Conservation (phyloP, 2,113 vertebrate species). For the Phrynocephalus versicolor region DNA sequence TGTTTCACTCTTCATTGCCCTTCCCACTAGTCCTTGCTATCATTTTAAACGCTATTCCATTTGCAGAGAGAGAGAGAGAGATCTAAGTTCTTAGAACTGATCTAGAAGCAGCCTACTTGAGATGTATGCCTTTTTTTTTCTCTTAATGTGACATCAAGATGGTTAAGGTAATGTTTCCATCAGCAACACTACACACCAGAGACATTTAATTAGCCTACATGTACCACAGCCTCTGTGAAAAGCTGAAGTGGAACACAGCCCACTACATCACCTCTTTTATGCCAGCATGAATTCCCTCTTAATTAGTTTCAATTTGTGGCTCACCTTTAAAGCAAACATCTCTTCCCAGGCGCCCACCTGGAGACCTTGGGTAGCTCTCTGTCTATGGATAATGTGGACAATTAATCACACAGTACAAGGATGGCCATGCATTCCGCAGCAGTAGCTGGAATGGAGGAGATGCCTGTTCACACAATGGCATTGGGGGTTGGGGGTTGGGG, state of each 20-base stretch:
- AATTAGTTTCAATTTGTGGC: constrained; percentile 13
- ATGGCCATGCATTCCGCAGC: accelerated
- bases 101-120: background rate
- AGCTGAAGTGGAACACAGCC: background rate
- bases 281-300: background rate
- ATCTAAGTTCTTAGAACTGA: background rate
- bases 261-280: background rate
- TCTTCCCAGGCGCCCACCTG: constrained; percentile 11
- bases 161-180: background rate
- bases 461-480: background rate
- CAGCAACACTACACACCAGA: background rate
- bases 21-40: background rate
- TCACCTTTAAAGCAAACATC: constrained; percentile 17
- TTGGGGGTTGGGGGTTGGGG: too few relatives aligned
- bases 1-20: background rate
- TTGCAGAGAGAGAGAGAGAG: background rate
- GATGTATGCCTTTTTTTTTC: background rate
- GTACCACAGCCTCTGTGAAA: background rate
- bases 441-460: background rate
- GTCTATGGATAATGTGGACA: background rate
- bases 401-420: background rate
- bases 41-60: background rate
- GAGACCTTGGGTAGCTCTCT: background rate
- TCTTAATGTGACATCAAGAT: background rate
- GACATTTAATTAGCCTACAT: accelerated